These are phyloP conservation scores for Etheostoma cragini DNA, from an alignment of 2,113 vertebrate species.

Conservation along the genomic window DNA sequence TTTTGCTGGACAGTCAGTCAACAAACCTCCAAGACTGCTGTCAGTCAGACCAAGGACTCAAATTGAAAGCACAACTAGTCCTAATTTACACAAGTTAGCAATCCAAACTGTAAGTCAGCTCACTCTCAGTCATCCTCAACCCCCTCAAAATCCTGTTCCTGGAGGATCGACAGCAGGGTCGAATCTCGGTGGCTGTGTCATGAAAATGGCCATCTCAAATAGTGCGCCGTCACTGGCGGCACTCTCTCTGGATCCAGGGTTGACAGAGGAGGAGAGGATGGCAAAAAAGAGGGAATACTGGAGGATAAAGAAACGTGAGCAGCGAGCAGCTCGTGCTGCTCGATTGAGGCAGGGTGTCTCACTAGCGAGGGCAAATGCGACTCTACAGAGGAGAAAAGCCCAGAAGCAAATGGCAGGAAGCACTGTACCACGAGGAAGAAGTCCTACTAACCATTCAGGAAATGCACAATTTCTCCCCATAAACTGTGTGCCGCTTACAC, in stretches of 20 bases:
- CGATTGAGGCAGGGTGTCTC: conserved; percentile 61
- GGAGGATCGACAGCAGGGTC: background rate
- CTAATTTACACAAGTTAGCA: conserved; percentile 1
- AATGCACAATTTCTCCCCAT: conserved; percentile 2
- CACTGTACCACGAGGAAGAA: background rate
- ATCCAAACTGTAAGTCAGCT: conserved; percentile 46
- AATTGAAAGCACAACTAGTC: conserved; percentile 29
- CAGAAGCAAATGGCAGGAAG: conserved; percentile 35
- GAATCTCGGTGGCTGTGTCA: conserved; percentile 56
- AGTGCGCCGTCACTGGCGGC: background rate
- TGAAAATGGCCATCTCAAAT: conserved; percentile 65
- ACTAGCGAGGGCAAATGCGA: conserved; percentile 41
- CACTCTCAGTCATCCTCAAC: conserved; percentile 54
- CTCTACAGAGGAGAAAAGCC: conserved; percentile 56
- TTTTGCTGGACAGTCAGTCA: conserved; percentile 6
- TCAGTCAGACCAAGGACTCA: conserved; percentile 29
- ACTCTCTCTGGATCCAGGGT: conserved; percentile 2
- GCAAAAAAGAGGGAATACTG: conserved; percentile 81
- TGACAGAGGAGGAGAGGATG: conserved; percentile 76
- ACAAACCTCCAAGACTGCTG: conserved; percentile 30
- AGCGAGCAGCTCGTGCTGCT: conserved; percentile 75
- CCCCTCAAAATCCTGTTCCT: background rate
- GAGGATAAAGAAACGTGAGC: conserved; percentile 83
- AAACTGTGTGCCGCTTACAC: background rate
- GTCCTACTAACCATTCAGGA: background rate